Conservation (phyloP, 2,113 vertebrate genomes). For the Crotalus horridus region DNA sequence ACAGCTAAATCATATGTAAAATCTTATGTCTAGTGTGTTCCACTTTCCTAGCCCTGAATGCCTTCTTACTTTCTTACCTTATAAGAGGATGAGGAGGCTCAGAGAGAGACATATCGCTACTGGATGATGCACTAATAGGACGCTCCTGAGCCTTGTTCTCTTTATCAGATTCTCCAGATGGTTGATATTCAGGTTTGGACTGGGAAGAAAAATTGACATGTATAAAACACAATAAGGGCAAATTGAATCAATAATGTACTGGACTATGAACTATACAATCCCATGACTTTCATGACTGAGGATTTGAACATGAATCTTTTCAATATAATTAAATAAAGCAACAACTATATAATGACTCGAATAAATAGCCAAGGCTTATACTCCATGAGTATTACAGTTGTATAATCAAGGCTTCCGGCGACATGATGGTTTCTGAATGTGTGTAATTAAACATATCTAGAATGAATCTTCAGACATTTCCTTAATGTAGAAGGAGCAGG, state of each 20-base stretch:
- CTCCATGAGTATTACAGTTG: not conserved
- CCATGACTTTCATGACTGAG: not conserved
- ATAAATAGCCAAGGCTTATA: not conserved
- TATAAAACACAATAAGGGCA: not conserved
- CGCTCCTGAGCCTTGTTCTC: conserved; percentile 90
- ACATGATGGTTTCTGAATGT: not conserved
- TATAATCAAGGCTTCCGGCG: not conserved
- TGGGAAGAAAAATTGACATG: conserved; percentile 46
- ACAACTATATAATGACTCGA: not conserved
- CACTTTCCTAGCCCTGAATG: not conserved
- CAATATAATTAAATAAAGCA: not conserved
- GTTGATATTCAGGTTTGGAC: conserved; percentile 85
- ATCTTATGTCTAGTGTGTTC: not conserved
- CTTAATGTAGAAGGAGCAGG: not conserved
- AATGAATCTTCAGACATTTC: not conserved
- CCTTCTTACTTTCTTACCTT: conserved; percentile 69
- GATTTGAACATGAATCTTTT: not conserved
- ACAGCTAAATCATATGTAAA: not conserved
- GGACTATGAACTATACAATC: not conserved
- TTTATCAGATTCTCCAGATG: conserved; percentile 97
- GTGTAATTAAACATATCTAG: not conserved
- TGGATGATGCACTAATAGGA: conserved; percentile 87
- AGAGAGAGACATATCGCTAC: conserved; percentile 88
- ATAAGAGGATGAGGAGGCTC: conserved; percentile 76
- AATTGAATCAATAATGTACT: not conserved